Evolutionary conservation across 1,140 invertebrate genomes (phyloP), one percentile per base, ranked within the genome.

Genomic region (Drusus annulatus): DNA sequence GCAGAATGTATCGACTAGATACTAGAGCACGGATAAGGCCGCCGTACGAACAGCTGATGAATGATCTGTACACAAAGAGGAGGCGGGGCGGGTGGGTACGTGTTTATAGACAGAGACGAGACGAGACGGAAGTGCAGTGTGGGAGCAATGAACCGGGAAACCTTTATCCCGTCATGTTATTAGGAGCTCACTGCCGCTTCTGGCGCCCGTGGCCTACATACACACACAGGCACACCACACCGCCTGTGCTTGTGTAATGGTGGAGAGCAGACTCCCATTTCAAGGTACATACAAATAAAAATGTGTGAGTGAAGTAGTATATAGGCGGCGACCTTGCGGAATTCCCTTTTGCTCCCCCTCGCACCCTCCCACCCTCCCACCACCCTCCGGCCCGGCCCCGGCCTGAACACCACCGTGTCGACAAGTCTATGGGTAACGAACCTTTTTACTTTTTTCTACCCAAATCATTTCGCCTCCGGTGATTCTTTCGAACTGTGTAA

Each of bases 281-380:
- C 17, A 54, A 74, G 50, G 52, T 21, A 74, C 71, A 23, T 62
- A 76, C 25, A 78, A 78, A 78, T 79, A 79, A 73, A 79, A 79
- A 79, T 71, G 68, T 71, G 77, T 71, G 65, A 79, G 77, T 45
- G 76, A 62, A 58, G 65, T 56, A 62, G 77, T 71, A 79, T 50
- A 79, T 79, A 79, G 74, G 74, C 78, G 74, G 76, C 81, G 81
- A 82, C 81, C 81, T 82, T 82, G 81, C 73, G 81, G 81, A 80
- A 82, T 82, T 82, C 81, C 81, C 81, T 82, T 82, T 78, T 79
- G 65, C 50, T 62, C 69, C 23, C 69, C 25, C 68, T 36, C 68
- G 21, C 28, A 16, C 51, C 36, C 31, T 28, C 56, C 28, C 56
- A 56, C 10, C 2, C 15, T 16, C 19, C 58, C 1, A 28, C 28